Base-by-base conservation (phyloP, 2,113 vertebrate genomes). In the Camarhynchus parvulus region DNA sequence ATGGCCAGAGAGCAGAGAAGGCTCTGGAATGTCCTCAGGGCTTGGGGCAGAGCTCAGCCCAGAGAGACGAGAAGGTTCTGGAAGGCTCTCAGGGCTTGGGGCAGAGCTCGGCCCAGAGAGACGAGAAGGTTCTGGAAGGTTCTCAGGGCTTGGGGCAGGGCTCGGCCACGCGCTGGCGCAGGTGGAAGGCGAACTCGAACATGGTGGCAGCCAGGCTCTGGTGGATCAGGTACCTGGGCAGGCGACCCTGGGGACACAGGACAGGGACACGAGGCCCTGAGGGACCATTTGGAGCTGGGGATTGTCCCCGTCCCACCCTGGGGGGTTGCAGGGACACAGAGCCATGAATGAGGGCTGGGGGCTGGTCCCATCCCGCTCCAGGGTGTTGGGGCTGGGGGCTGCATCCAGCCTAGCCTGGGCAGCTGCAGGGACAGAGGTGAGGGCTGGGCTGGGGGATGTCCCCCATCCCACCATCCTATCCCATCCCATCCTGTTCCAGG, bases 211-310 rank as follows among this genome's bases (percentile, higher is more conserved):
- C 98, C 73, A 99, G 97, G 96, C 99, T 99, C 97, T 99, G 99
- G 96, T 99, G 98, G 97, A 99, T 99, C 95, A 99, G 98, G 98
- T 99, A 99, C n/a, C 99, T 98, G 12, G 99, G 99, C 89, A 99
- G 98, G 52, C 98, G 99, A 49, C 99, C 99, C 99, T 99, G 96
- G 0, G 67, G 15, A 46, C 64, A 78, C 62, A 47, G 28, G 30
- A 63, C 8, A 9, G 44, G 24, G 31, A 18, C 10, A n/a, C 1
- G 2, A 53, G 50, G 76, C 28, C 0, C 0, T 14, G 5, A 69
- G 76, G 4, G 9, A 5, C 7, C 1, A 3, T 1, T 1, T 5
- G 33, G 64, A 9, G 39, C 39, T 49, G 23, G 52, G 35, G 10
- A 6, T 17, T n/a, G 53, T 3, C 24, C 42, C 31, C 18, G 7